Evolutionary conservation across 2,888 invertebrate species (phyloP).

Genomic region (Polyploca ridens): DNA sequence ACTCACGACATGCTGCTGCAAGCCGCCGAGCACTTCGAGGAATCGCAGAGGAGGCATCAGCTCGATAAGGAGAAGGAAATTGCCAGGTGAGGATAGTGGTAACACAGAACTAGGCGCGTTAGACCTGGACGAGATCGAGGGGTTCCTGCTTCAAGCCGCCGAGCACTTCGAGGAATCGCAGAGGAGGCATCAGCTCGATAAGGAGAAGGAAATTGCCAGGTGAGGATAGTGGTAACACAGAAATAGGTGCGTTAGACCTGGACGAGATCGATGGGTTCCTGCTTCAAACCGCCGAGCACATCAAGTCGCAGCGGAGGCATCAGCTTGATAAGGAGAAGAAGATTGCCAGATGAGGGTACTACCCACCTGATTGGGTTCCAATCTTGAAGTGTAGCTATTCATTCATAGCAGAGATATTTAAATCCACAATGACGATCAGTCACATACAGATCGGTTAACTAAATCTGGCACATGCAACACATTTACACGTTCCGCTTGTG

Average conservation of each 20-base stretch:
- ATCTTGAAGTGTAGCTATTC: no score
- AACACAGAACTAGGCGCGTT: slow-evolving; percentile 95
- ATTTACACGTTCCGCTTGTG: no score
- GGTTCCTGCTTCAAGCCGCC: slow-evolving; percentile 88
- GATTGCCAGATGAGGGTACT: slow-evolving; percentile 66
- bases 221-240: slow-evolving; percentile 87
- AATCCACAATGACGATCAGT: no score
- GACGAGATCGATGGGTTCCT: slow-evolving; percentile 95
- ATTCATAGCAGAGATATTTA: no score
- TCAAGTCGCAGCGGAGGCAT: slow-evolving; percentile 83
- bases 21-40: slow-evolving; percentile 91
- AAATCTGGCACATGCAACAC: no score
- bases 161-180: slow-evolving; percentile 89
- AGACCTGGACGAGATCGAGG: slow-evolving; percentile 96
- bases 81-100: slow-evolving; percentile 81
- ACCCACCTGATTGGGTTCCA: background rate
- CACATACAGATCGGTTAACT: no score
- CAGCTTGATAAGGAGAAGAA: slow-evolving; percentile 84
- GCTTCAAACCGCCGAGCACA: slow-evolving; percentile 90
- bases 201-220: slow-evolving; percentile 79
- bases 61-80: slow-evolving; percentile 83
- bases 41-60: slow-evolving; percentile 78
- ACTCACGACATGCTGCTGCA: slow-evolving; percentile 88
- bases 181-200: slow-evolving; percentile 82
- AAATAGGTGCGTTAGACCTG: slow-evolving; percentile 94